phyloP scores from a whole-genome alignment of 53 echinoderm and acorn worm genomes.

The Holothuria leucospilota region DNA sequence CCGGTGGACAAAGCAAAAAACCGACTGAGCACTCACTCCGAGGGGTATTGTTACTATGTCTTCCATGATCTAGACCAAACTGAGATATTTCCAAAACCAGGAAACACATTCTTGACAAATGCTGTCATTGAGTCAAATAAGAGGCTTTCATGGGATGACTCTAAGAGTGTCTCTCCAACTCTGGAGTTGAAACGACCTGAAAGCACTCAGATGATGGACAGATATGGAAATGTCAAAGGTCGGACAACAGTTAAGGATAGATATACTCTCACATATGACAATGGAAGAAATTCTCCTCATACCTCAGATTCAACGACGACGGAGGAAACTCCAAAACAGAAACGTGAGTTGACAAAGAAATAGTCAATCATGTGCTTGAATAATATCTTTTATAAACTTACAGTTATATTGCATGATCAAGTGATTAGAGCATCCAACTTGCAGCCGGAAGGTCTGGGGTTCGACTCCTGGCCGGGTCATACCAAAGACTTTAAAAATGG shows the following conservation, averaged over 20 bases:
- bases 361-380: too few relatives aligned
- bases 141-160: constrained; percentile 29
- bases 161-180: constrained; percentile 3
- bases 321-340: constrained; percentile 32
- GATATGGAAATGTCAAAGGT: constrained; percentile 81
- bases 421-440: too few relatives aligned
- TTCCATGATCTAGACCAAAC: constrained; percentile 70
- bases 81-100: constrained; percentile 8
- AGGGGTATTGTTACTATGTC: constrained; percentile 94
- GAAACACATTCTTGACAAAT: constrained; percentile 52
- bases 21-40: constrained; percentile 52
- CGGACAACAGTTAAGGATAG: constrained; percentile 80
- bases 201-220: constrained; percentile 72
- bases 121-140: constrained; percentile 61
- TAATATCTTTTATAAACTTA: too few relatives aligned
- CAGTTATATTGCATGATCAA: too few relatives aligned
- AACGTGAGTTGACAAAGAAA: constrained; percentile 14
- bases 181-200: constrained; percentile 35
- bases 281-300: constrained; percentile 17
- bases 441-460: too few relatives aligned
- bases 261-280: constrained; percentile 66
- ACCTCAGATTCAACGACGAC: constrained; percentile 22
- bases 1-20: constrained; percentile 41
- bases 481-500: too few relatives aligned
- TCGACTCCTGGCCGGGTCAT: too few relatives aligned